phyloP scores from a whole-genome alignment of 2,888 invertebrate species.

The Synanthedon tipuliformis region DNA sequence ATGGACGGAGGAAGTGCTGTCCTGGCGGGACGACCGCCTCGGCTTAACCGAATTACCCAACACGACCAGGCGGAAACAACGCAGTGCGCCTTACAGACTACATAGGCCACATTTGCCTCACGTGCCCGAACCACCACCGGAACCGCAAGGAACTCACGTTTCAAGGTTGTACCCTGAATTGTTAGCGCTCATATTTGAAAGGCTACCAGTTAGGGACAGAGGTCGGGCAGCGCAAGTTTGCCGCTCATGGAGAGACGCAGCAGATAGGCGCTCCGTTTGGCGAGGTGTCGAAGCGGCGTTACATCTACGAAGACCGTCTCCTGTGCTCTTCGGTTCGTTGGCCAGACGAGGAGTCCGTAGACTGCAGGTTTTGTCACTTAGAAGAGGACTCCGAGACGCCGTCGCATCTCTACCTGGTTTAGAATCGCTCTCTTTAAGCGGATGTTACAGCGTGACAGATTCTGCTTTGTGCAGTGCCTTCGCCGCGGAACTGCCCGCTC shows the following conservation, averaged over 20 bases:
- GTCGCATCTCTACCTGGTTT: slow-evolving; percentile 87
- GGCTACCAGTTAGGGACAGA: slow-evolving; percentile 88
- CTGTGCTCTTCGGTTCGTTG: slow-evolving; percentile 86
- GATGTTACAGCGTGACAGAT: slow-evolving; percentile 94
- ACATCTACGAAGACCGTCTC: slow-evolving; percentile 85
- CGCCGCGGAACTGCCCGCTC: slow-evolving; percentile 77
- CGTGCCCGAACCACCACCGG: slow-evolving; percentile 56
- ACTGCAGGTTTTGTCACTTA: slow-evolving; percentile 88
- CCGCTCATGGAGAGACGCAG: slow-evolving; percentile 90
- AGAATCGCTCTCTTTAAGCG: slow-evolving; percentile 89
- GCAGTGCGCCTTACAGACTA: slow-evolving; percentile 74
- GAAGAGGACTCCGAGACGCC: slow-evolving; percentile 85
- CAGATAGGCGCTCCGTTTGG: slow-evolving; percentile 94
- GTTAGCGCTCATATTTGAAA: slow-evolving; percentile 90
- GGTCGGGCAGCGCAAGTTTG: slow-evolving; percentile 93
- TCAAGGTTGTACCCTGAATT: slow-evolving; percentile 93
- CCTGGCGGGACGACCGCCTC: slow-evolving; percentile 60
- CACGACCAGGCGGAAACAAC: slow-evolving; percentile 61
- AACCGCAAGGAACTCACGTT: slow-evolving; percentile 78
- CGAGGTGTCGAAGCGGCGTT: slow-evolving; percentile 92
- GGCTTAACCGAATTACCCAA: slow-evolving; percentile 62
- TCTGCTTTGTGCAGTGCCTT: slow-evolving; percentile 86
- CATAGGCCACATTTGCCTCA: slow-evolving; percentile 74
- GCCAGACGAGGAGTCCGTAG: slow-evolving; percentile 88
- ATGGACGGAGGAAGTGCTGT: slow-evolving; percentile 63